Conservation (phyloP, 2,113 vertebrate genomes). For the Rhynchopsitta pachyrhyncha region DNA sequence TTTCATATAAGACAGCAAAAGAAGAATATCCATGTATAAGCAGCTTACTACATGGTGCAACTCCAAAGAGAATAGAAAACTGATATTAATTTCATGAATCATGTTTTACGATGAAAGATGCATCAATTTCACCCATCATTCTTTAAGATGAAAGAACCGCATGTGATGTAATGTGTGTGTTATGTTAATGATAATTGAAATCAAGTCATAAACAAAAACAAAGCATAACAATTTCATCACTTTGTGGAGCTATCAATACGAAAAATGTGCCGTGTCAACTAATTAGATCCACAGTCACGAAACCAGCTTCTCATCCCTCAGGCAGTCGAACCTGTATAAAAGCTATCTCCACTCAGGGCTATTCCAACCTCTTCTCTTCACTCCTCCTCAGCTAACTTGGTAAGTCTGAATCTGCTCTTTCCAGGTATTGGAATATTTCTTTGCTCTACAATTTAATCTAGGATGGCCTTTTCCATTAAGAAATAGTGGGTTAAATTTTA, state of each 20-base stretch:
- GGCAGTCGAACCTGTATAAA: constrained; percentile 32
- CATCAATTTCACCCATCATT: not conserved
- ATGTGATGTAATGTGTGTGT: accelerated
- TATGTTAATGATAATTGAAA: not conserved
- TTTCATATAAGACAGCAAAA: not conserved
- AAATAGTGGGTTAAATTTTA: not conserved
- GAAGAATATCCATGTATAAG: not conserved
- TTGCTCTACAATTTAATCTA: not conserved
- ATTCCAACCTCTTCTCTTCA: not conserved
- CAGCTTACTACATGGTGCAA: not conserved
- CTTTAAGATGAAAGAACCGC: not conserved
- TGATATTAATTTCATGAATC: not conserved
- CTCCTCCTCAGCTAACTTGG: not conserved
- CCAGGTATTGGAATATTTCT: not conserved
- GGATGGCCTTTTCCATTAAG: not conserved
- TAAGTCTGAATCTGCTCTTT: not conserved
- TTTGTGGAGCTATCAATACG: not conserved
- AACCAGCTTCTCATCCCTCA: not conserved
- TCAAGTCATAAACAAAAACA: not conserved
- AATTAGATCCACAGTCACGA: not conserved
- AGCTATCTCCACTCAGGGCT: not conserved
- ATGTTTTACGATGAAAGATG: constrained; percentile 10
- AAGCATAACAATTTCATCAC: not conserved
- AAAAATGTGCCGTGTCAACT: constrained; percentile 10
- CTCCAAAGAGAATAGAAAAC: not conserved